These are phyloP conservation scores for Cinclus mexicanus DNA, from an alignment of 2,113 vertebrate species.

Conservation along the genomic window DNA sequence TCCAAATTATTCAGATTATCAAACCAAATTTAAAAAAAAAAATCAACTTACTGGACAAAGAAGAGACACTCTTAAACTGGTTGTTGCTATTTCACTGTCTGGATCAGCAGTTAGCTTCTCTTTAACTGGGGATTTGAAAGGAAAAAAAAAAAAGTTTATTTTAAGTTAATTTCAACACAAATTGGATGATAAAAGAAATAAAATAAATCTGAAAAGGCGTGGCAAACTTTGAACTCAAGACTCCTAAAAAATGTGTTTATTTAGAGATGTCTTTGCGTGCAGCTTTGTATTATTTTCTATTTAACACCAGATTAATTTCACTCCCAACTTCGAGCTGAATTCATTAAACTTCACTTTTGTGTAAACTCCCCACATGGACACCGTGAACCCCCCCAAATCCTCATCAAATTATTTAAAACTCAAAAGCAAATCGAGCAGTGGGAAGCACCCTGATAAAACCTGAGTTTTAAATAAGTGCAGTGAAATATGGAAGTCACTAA, in stretches of 20 bases:
- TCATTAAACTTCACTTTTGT: too few relatives aligned
- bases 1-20: too few relatives aligned
- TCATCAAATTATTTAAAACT: too few relatives aligned
- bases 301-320: background rate
- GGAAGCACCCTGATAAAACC: too few relatives aligned
- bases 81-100: constrained; percentile 99
- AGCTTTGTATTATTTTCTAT: background rate
- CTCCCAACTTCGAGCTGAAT: background rate
- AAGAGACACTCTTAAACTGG: constrained; percentile 95
- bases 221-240: background rate
- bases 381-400: too few relatives aligned
- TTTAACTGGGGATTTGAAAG: constrained; percentile 84
- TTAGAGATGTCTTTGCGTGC: background rate
- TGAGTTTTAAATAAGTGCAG: too few relatives aligned
- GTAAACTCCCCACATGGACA: too few relatives aligned
- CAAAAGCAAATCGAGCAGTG: too few relatives aligned
- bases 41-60: constrained; percentile 92
- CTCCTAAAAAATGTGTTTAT: background rate
- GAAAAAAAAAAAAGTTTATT: background rate
- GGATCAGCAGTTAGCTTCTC: constrained; percentile 98
- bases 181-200: background rate
- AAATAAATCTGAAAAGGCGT: background rate
- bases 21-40: background rate
- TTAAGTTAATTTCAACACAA: background rate
- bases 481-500: too few relatives aligned